Percentiles rank a stretch among this genome's conserved stretches.
These are phyloP conservation scores for Marmota monax DNA, from an alignment of 2,113 vertebrate genomes.

Conservation along the genomic window DNA sequence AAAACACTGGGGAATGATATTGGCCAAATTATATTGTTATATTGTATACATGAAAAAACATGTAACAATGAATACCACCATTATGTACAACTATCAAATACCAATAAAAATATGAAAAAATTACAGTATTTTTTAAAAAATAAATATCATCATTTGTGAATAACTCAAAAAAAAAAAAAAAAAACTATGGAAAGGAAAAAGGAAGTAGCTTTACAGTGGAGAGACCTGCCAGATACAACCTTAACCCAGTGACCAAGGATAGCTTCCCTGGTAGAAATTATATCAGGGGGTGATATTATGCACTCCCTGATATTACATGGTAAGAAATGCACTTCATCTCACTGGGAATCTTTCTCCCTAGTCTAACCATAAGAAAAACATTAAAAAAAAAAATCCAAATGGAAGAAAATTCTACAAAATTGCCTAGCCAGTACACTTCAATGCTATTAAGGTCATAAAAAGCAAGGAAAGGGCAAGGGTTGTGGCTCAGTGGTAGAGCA, in stretches of 20 bases:
- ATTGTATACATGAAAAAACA: no score
- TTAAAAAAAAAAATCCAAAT: not conserved
- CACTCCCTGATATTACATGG: not conserved
- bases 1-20: no score
- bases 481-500: no score
- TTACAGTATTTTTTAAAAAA: no score
- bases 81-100: no score
- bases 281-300: not conserved
- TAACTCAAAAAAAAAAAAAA: no score
- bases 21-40: no score
- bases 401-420: constrained; percentile 36
- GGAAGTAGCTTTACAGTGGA: not conserved
- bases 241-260: constrained; percentile 2
- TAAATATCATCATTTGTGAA: no score
- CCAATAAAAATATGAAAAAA: no score
- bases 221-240: not conserved
- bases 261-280: not conserved
- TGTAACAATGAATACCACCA: no score
- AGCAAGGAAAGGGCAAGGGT: not conserved
- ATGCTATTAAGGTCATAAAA: constrained; percentile 8
- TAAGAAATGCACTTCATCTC: not conserved
- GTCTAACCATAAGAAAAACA: constrained; percentile 33
- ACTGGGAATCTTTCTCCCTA: not conserved
- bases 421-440: not conserved
- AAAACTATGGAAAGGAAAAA: not conserved